These are phyloP conservation scores for Drosophila trapezifrons DNA, from an alignment of 1,140 invertebrate genomes.

Conservation along the genomic window DNA sequence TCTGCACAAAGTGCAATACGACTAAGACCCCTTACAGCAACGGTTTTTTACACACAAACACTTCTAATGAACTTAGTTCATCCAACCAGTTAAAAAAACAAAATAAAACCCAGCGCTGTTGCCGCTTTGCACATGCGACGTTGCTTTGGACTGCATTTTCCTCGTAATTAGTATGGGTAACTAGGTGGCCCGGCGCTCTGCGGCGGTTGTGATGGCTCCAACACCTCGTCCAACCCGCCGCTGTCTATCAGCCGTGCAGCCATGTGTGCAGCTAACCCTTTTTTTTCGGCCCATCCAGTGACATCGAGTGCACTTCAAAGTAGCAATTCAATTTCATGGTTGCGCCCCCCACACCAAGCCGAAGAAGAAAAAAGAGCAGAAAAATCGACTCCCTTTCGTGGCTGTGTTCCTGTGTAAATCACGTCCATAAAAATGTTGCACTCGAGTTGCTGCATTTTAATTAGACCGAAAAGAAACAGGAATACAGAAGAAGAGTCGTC, in stretches of 20 bases:
- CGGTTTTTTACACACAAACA: conserved; percentile 8
- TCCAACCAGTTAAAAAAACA: conserved; percentile 7
- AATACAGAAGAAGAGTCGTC: background rate
- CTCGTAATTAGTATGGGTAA: conserved; percentile 71
- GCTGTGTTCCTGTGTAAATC: conserved; percentile 52
- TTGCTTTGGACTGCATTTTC: conserved; percentile 26
- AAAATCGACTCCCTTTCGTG: conserved; percentile 22
- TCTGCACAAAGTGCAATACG: conserved; percentile 1
- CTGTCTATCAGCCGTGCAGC: conserved; percentile 72
- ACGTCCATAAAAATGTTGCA: conserved; percentile 68
- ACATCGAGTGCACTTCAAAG: conserved; percentile 80
- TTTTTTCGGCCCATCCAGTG: conserved; percentile 57
- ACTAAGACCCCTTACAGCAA: conserved; percentile 1
- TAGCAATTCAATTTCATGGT: conserved; percentile 82
- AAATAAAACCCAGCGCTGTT: conserved; percentile 14
- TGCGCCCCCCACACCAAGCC: conserved; percentile 24
- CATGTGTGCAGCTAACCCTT: conserved; percentile 70
- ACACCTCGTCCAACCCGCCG: conserved; percentile 25
- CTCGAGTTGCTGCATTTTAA: conserved; percentile 67
- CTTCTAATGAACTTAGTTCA: conserved; percentile 39
- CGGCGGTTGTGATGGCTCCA: conserved; percentile 42
- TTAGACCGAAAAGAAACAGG: conserved; percentile 36
- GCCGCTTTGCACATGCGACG: conserved; percentile 29
- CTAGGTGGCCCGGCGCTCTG: conserved; percentile 55
- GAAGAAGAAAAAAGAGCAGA: conserved; percentile 6